Evolutionary conservation across 2,888 invertebrate genomes (phyloP), one percentile per base, ranked within the genome.

Genomic region (Colletes collaris): DNA sequence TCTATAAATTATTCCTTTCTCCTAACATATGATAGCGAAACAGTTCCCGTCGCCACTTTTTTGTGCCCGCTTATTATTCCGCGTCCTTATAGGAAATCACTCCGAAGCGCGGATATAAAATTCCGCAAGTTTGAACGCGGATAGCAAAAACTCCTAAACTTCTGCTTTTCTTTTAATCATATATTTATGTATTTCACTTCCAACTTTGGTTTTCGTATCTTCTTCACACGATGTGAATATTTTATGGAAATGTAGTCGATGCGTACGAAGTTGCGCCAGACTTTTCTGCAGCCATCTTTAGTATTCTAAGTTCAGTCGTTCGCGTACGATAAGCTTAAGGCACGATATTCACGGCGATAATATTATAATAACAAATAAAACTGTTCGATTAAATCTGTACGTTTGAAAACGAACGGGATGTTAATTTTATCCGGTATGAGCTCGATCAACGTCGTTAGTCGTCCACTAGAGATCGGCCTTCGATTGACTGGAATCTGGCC

Each of bases 401-500:
- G 13, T 35, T 50, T 52, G 0, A n/a, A 64, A 19, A 4, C 7
- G 13, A 44, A 8, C 6, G 16, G 46, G 6, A 44, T 60, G 6
- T 10, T 53, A 35, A 27, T n/a, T 60, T 49, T 4, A n/a, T 44
- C 10, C 7, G 10, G 37, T 55, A 83, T 67, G 72, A 49, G 27
- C 16, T 19, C 50, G 10, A 52, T 13, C 7, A 59, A 13, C n/a
- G 60, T 58, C 2, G 44, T 85, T 49, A 62, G 76, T 62, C 73
- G 62, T 8, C 56, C 64, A 7, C 13, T 84, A 5, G 52, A 79
- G 49, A 73, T 84, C 27, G 81, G 84, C 3, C 55, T 85, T 8
- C 66, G 60, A 56, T 35, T 84, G 6, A 81, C 76, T 19, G 85
- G 86, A 16, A 69, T 84, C 37, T 85, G 84, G 84, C 85, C 85